phyloP scores from a whole-genome alignment of 2,113 vertebrate species.

The Oceanites oceanicus region DNA sequence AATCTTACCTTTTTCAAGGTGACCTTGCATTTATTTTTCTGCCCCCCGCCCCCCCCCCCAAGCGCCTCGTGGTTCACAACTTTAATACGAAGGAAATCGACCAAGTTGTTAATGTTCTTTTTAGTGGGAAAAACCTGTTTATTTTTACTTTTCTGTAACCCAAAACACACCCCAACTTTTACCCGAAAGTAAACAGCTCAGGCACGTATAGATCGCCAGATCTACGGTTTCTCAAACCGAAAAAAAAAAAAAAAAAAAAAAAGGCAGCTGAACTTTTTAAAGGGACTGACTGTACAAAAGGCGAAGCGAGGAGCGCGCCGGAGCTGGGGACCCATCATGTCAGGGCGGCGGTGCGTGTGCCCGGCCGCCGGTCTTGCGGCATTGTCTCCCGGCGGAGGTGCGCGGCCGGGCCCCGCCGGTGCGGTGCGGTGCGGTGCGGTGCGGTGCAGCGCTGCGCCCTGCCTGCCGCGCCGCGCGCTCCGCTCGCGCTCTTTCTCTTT shows the following conservation, averaged over 20 bases:
- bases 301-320: not conserved
- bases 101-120: not conserved
- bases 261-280: not conserved
- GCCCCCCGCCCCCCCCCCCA: fast-evolving
- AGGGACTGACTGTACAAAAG: not conserved
- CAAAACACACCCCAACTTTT: not conserved
- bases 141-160: not conserved
- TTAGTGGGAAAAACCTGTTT: not conserved
- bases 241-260: too few relatives aligned
- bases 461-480: not conserved
- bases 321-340: not conserved
- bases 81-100: too few relatives aligned
- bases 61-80: not conserved
- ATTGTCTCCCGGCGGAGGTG: not conserved
- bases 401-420: not conserved
- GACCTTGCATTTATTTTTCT: not conserved
- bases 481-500: slow-evolving; percentile 37
- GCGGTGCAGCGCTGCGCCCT: not conserved
- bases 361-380: slow-evolving; percentile 28
- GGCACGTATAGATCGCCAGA: not conserved
- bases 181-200: not conserved
- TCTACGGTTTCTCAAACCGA: not conserved
- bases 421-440: not conserved
- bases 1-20: not conserved
- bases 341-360: slow-evolving; percentile 33